Evolutionary conservation across 2,113 vertebrate genomes (phyloP).

Genomic region (Pelusios castaneus): DNA sequence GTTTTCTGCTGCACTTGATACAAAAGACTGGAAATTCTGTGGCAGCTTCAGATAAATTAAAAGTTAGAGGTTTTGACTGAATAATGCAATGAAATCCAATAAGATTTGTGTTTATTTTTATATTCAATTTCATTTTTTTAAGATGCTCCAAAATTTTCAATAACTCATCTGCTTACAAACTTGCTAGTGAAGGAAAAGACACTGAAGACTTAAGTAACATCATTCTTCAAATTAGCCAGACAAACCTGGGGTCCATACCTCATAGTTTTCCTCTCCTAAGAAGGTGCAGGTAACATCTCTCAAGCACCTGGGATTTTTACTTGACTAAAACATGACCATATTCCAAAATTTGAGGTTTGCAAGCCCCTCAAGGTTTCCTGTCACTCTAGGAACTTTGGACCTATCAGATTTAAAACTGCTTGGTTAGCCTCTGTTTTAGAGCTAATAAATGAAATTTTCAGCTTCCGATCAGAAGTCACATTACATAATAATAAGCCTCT

Average conservation of each 20-base stretch:
- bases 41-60: background rate
- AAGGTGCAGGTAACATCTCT: background rate
- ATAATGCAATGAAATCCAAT: background rate
- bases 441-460: background rate
- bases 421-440: constrained; percentile 11
- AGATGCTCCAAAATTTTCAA: too few relatives aligned
- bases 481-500: background rate
- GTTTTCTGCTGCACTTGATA: background rate
- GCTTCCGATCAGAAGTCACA: background rate
- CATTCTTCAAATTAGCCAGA: background rate
- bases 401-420: background rate
- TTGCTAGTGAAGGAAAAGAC: background rate
- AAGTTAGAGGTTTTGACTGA: background rate
- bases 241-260: constrained; percentile 1
- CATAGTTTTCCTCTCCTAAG: background rate
- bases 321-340: background rate
- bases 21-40: background rate
- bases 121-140: too few relatives aligned
- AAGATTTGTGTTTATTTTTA: too few relatives aligned
- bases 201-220: background rate
- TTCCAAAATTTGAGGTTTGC: background rate
- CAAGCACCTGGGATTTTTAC: background rate
- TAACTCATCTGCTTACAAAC: background rate
- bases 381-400: background rate
- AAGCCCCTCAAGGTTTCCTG: background rate